Evolutionary conservation across 2,797 vertebrate species (phyloP).

Genomic region (Numenius phaeopus): DNA sequence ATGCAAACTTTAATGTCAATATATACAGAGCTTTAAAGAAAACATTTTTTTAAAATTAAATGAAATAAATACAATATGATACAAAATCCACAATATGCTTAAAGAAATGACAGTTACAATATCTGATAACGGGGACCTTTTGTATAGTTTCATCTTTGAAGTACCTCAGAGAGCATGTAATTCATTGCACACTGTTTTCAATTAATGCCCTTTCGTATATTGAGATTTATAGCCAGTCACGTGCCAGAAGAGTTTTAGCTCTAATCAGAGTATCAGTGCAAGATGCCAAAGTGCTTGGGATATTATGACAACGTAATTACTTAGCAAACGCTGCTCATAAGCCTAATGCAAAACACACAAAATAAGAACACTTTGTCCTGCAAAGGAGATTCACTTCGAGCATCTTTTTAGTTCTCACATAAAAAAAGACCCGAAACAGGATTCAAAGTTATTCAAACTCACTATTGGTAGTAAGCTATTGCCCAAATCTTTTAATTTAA

Average conservation of each 20-base stretch:
- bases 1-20: constrained; percentile 93
- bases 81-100: constrained; percentile 93
- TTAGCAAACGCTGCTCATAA: background rate
- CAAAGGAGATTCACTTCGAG: background rate
- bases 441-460: background rate
- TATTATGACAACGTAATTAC: background rate
- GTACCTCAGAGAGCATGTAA: constrained; percentile 63
- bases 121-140: constrained; percentile 56
- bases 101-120: constrained; percentile 73
- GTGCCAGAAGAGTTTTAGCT: constrained; percentile 48
- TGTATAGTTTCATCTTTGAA: constrained; percentile 40
- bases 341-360: background rate
- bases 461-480: background rate
- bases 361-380: background rate
- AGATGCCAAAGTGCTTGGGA: constrained; percentile 65
- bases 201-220: constrained; percentile 63
- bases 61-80: constrained; percentile 98
- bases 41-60: constrained; percentile 93
- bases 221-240: constrained; percentile 37
- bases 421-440: background rate
- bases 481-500: background rate
- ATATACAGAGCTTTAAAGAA: constrained; percentile 95
- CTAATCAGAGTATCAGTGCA: constrained; percentile 62
- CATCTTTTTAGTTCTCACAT: background rate
- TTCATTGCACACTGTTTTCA: constrained; percentile 63